Conservation (phyloP, 35 echinoderm and acorn worm genomes). For the Hemicentrotus pulcherrimus region DNA sequence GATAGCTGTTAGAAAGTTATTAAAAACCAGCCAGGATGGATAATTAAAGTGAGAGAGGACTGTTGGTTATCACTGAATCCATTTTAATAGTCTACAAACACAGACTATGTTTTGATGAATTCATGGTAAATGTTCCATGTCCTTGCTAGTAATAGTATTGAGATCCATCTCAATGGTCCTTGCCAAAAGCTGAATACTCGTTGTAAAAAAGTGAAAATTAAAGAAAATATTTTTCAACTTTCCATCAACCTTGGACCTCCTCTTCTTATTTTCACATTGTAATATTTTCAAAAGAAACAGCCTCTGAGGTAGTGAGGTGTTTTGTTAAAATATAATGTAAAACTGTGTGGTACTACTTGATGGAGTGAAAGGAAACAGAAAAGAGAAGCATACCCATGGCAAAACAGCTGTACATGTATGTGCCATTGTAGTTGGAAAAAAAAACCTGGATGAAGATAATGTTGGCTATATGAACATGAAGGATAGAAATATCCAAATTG, state of each 20-base stretch:
- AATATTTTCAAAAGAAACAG: neutral
- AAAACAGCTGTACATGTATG: no score
- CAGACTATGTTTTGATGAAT: neutral
- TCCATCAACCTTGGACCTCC: neutral
- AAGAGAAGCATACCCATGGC: no score
- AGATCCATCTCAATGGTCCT: neutral
- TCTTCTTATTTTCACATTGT: neutral
- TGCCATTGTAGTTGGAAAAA: no score
- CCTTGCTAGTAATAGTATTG: neutral
- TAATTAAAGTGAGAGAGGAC: neutral
- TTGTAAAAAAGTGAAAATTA: neutral
- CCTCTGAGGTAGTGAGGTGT: neutral
- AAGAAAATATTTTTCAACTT: neutral
- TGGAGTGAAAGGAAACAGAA: no score
- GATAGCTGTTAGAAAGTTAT: constrained; percentile 19
- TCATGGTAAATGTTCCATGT: neutral
- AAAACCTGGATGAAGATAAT: no score
- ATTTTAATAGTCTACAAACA: neutral
- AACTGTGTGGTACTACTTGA: no score
- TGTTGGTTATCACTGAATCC: neutral
- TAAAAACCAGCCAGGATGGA: neutral
- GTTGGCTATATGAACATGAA: no score
- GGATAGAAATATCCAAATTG: no score
- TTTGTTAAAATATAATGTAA: no score
- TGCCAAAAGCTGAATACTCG: neutral